Conservation (phyloP, 2,888 invertebrate genomes). For the Deilephila elpenor region DNA sequence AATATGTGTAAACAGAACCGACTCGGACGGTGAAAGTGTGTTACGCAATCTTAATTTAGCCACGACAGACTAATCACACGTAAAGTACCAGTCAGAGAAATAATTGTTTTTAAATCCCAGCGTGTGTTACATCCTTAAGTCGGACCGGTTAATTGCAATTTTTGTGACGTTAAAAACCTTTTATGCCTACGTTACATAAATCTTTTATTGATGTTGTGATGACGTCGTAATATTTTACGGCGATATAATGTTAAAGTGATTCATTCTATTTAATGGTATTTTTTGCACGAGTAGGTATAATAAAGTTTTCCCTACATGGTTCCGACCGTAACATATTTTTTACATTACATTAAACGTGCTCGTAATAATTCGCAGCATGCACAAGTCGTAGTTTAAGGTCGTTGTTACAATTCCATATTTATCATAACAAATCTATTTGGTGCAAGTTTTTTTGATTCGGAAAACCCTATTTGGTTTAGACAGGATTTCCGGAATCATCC, state of each 20-base stretch:
- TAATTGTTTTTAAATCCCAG: conserved; percentile 19
- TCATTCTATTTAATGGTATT: neutral
- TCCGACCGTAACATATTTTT: neutral
- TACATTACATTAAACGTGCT: neutral
- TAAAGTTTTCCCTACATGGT: neutral
- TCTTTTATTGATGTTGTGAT: neutral
- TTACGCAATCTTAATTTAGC: conserved; percentile 63
- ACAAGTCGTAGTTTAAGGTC: too few species aligned
- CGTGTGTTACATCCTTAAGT: conserved; percentile 13
- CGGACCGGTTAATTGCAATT: conserved; percentile 15
- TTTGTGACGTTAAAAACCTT: neutral
- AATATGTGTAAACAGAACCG: conserved; percentile 63
- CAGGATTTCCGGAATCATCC: too few species aligned
- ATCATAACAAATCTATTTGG: too few species aligned
- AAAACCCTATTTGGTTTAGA: too few species aligned
- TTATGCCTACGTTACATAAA: conserved; percentile 11
- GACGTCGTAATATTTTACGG: neutral
- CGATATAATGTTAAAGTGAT: neutral
- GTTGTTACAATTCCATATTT: too few species aligned
- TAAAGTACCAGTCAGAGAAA: conserved; percentile 38
- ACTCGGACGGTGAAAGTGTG: conserved; percentile 65
- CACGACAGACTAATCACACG: conserved; percentile 53
- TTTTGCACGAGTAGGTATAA: neutral
- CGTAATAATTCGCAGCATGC: too few species aligned
- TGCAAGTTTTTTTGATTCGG: too few species aligned